Evolutionary conservation across 2,797 vertebrate species (phyloP), one percentile per base, ranked within the genome.

Genomic region (Nothura maculosa): DNA sequence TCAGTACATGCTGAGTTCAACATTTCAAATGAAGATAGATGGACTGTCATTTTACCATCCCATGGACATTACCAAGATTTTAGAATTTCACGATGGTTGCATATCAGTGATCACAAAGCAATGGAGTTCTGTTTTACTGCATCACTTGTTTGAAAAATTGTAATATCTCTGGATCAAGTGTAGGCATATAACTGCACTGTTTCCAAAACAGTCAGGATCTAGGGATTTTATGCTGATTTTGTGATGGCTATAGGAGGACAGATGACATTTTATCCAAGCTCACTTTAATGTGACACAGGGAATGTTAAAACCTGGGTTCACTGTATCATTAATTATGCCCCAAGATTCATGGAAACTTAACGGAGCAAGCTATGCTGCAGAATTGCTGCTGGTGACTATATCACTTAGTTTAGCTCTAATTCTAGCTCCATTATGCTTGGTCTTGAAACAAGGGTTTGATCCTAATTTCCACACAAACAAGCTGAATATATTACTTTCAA

Each of bases 301-400:
- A 81, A 79, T 25, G 43, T 78, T 88, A 85, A 91, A 85, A 85
- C 70, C 32, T 72, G 14, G 25, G 74, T 85, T 80, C 79, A 73
- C 13, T 69, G 2, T 62, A 28, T 28, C 3, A 5, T 45, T 84
- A 70, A 57, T 84, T 76, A 30, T 20, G 62, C 28, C 13, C 36
- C 69, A 45, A 4, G 1, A 69, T 73, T 89, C 43, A 52, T 4
- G 6, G 43, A 1, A 3, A 57, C 17, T 64, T 61, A 78, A 79
- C 38, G 55, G 55, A 73, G 22, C 55, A 22, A 50, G 4, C 17
- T 32, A 67, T 61, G 72, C 6, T 67, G 32, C 32, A 87, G 73
- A 89, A 85, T 74, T 52, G 21, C 10, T 85, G 63, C 47, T 58
- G 81, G 68, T 47, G 27, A 67, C 80, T 82, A 27, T 13, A 60